Evolutionary conservation across 2,797 vertebrate species (phyloP), one percentile per base, ranked within the genome.

Genomic region (Varecia variegata): DNA sequence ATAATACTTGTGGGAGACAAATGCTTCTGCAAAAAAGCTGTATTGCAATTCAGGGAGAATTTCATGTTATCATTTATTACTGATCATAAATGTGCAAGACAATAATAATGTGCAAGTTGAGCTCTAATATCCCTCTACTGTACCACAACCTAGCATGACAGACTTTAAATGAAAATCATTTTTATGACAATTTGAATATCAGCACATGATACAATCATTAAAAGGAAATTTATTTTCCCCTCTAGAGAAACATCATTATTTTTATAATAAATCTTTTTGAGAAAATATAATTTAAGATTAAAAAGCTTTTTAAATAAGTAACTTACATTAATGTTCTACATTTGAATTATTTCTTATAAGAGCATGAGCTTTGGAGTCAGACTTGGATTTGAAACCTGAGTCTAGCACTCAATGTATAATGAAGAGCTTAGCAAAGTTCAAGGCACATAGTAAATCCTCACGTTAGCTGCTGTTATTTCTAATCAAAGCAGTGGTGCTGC

Each of bases 271-370:
- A 73, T 23, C 45, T 30, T 73, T 81, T 60, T 93, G 54, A 89
- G 87, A 94, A 88, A 94, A 91, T 40, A 93, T 5, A 74, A 68
- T 56, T 85, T 54, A 88, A 94, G 77, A 77, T n/a, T 40, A 60
- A 82, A 89, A 88, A 45, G 40, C 9, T 38, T 84, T 32, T 71
- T 14, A 74, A 73, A 81, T 74, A 81, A 81, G 68, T 25, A 86
- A 65, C 21, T 32, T 73, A 89, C 4, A 11, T 2, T 67, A 74
- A 86, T 25, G 7, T 27, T 88, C 25, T 92, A 60, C 35, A 93
- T 82, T 14, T 95, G n/a, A 65, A 67, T 76, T 86, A 52, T 43
- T 96, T 92, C 84, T 95, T 85, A 20, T 62, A 83, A 68, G 17
- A 43, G 30, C 35, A 67, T 77, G 32, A 89, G 30, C 35, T 96